Conservation (phyloP, 2,113 vertebrate species). For the Myanophis thanlyinensis region DNA sequence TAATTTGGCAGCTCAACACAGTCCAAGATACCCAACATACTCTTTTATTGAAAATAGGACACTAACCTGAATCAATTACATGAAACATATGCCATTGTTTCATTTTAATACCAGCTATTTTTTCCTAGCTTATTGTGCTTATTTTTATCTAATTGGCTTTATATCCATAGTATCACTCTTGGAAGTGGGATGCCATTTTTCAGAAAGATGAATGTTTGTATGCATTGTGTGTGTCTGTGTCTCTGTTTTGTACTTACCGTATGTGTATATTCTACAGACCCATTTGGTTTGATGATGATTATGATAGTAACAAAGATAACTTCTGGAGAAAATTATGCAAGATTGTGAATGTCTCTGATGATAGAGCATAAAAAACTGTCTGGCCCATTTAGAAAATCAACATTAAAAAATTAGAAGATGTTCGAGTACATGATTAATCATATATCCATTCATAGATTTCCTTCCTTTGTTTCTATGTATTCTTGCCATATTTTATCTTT, state of each 20-base stretch:
- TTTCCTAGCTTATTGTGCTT: neutral
- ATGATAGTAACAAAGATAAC: neutral
- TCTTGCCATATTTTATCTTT: neutral
- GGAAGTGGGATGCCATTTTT: neutral
- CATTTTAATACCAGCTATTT: neutral
- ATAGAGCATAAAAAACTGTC: neutral
- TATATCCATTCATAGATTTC: neutral
- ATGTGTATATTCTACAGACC: neutral
- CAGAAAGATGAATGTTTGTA: neutral
- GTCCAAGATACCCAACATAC: neutral
- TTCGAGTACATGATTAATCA: neutral
- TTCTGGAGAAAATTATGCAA: neutral
- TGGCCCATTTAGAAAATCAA: neutral
- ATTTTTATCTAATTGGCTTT: neutral
- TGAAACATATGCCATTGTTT: neutral
- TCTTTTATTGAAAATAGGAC: neutral
- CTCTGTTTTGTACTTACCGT: neutral
- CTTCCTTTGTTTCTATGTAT: neutral
- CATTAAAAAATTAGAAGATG: neutral
- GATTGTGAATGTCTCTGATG: neutral
- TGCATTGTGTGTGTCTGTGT: neutral
- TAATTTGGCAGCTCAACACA: slow-evolving; percentile 14
- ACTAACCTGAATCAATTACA: neutral
- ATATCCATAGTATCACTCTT: neutral
- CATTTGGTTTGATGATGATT: neutral